Base-by-base conservation (phyloP, 1,140 invertebrate genomes). In the Wiebesia pumilae region DNA sequence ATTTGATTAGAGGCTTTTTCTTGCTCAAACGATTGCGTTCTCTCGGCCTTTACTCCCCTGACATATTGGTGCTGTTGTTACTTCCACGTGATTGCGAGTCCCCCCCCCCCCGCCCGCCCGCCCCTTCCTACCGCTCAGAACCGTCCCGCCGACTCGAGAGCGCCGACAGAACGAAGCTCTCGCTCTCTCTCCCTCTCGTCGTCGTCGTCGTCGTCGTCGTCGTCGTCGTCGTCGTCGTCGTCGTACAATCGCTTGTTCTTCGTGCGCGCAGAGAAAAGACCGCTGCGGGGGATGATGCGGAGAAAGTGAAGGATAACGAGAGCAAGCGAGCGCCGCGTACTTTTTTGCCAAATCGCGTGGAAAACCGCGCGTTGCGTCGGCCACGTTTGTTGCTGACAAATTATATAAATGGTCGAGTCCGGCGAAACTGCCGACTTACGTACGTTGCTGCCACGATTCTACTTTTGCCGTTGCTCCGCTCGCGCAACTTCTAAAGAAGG, bases 341-440 rank as follows among this genome's bases (percentile, higher is more conserved):
- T 93, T 93, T 94, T 93, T 93, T 90, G 92, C 81, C 90, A 93
- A 94, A 94, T 94, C 92, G 92, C 89, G 90, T 89, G 93, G 93
- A 94, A 93, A 89, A 87, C 65, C 65, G 78, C 86, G 88, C 89
- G 24, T 90, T 90, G 51, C 77, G 89, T 90, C 90, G 89, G 87
- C 88, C 85, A 88, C 92, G 89, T 88, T 91, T 92, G 93, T 89
- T 88, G 87, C 90, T 93, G 92, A 94, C 93, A 93, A 93, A 93
- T 93, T 90, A 92, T 92, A 93, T 92, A 92, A 92, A 93, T 92
- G 91, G 89, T 90, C 89, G 90, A 88, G 81, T 90, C 87, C 84
- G 88, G 88, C 87, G 87, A 88, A 88, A 88, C 87, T 38, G 77
- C 47, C 81, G n/a, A 51, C 24, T 1, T 21, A 38, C 80, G 69